Percentiles rank a stretch among this genome's conserved stretches.
These are phyloP conservation scores for Plagodis pulveraria DNA, from an alignment of 2,888 invertebrate genomes.

Conservation along the genomic window DNA sequence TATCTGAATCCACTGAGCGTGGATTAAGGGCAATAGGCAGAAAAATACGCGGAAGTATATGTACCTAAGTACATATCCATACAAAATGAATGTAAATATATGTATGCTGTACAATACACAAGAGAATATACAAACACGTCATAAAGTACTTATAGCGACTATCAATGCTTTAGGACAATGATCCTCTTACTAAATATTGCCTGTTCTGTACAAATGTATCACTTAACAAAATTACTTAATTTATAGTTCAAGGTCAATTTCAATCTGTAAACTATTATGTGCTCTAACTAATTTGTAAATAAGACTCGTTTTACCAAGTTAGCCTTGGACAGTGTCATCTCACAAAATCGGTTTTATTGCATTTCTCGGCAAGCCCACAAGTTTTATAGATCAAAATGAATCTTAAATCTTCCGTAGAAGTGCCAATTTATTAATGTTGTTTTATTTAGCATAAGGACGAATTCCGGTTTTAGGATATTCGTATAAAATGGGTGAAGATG, in stretches of 20 bases:
- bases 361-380: constrained; percentile 36
- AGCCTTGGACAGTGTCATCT: constrained; percentile 39
- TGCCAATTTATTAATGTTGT: constrained; percentile 33
- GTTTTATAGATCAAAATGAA: constrained; percentile 36
- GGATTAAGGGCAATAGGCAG: too few species aligned
- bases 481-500: constrained; percentile 43
- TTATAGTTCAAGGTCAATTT: constrained; percentile 1
- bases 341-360: constrained; percentile 44
- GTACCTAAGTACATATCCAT: too few species aligned
- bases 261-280: constrained; percentile 21
- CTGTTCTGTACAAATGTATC: constrained; percentile 5
- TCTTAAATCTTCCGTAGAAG: constrained; percentile 39
- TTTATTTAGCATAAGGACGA: constrained; percentile 28
- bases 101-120: too few species aligned
- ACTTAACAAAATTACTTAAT: constrained; percentile 18
- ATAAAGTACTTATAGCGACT: too few species aligned
- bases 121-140: too few species aligned
- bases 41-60: too few species aligned
- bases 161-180: too few species aligned
- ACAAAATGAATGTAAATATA: too few species aligned
- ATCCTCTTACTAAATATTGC: not conserved
- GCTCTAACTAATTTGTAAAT: constrained; percentile 32
- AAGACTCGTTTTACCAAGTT: constrained; percentile 39
- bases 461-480: constrained; percentile 41
- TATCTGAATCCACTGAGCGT: too few species aligned